Evolutionary conservation across 2,888 invertebrate genomes (phyloP).

Genomic region (Nephrotoma appendiculata): DNA sequence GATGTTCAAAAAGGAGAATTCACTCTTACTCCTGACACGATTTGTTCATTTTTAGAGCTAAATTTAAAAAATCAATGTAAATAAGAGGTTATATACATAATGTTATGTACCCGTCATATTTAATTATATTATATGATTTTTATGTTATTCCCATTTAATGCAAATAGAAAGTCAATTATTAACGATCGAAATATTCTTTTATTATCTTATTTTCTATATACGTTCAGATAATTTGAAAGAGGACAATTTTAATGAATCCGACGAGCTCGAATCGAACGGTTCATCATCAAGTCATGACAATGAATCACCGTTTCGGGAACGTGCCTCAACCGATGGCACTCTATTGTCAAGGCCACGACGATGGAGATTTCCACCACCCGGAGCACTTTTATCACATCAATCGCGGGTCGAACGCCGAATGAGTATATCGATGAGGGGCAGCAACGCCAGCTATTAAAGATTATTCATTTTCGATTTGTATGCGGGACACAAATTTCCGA

Average conservation of each 20-base stretch:
- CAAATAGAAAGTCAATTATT: not conserved
- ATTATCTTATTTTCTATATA: not conserved
- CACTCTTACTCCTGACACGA: constrained; percentile 37
- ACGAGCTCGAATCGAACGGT: constrained; percentile 29
- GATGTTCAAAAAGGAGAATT: constrained; percentile 36
- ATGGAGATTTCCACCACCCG: constrained; percentile 40
- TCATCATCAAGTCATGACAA: constrained; percentile 29
- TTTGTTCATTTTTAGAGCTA: constrained; percentile 33
- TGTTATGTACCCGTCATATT: constrained; percentile 12
- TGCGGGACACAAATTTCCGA: not conserved
- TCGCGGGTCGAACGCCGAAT: constrained; percentile 48
- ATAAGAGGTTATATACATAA: constrained; percentile 26
- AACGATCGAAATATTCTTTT: not conserved
- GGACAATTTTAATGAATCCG: constrained; percentile 45
- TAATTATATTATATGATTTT: not conserved
- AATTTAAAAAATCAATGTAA: constrained; percentile 20
- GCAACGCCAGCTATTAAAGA: constrained; percentile 29
- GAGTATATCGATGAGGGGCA: constrained; percentile 56
- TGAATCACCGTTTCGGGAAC: constrained; percentile 46
- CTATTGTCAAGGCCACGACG: constrained; percentile 43
- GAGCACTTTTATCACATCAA: constrained; percentile 32
- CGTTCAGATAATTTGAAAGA: constrained; percentile 42
- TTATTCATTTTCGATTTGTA: not conserved
- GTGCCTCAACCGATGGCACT: constrained; percentile 62
- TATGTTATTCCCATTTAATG: constrained; percentile 4